Conservation (phyloP, 2,888 invertebrate genomes). For the Ophion slaviceki region DNA sequence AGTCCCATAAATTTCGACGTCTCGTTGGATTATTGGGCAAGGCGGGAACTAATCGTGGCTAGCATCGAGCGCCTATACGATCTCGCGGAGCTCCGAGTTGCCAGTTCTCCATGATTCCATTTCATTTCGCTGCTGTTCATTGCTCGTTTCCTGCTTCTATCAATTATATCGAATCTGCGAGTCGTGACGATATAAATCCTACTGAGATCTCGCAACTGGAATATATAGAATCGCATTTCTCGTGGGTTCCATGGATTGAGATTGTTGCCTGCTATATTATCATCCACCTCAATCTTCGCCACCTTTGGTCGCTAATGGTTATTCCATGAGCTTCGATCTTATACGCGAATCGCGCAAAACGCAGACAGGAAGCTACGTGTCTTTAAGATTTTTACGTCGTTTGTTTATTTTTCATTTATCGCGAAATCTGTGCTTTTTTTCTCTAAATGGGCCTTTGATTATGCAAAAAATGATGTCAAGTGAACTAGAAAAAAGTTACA, state of each 20-base stretch:
- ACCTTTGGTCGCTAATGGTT: conserved; percentile 41
- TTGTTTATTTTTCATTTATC: neutral
- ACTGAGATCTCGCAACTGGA: conserved; percentile 39
- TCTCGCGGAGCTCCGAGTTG: conserved; percentile 16
- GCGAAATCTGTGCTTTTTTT: neutral
- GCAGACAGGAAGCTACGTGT: conserved; percentile 14
- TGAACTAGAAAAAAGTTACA: no score
- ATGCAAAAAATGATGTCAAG: no score
- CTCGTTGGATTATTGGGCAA: conserved; percentile 64
- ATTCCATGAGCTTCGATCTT: conserved; percentile 33
- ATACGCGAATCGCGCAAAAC: conserved; percentile 16
- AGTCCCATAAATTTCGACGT: conserved; percentile 57
- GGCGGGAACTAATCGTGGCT: conserved; percentile 65
- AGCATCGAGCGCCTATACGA: conserved; percentile 41
- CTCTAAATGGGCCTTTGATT: neutral
- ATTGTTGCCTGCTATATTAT: conserved; percentile 42
- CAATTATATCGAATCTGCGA: conserved; percentile 75
- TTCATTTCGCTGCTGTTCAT: conserved; percentile 56
- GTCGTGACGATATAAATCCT: conserved; percentile 60
- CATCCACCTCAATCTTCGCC: conserved; percentile 38
- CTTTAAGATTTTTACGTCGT: neutral
- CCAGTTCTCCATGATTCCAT: conserved; percentile 54
- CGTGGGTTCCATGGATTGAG: conserved; percentile 42
- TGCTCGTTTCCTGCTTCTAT: conserved; percentile 72
- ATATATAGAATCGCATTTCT: conserved; percentile 49